phyloP scores from a whole-genome alignment of 1,140 invertebrate genomes.

The Bilobella aurantiaca region DNA sequence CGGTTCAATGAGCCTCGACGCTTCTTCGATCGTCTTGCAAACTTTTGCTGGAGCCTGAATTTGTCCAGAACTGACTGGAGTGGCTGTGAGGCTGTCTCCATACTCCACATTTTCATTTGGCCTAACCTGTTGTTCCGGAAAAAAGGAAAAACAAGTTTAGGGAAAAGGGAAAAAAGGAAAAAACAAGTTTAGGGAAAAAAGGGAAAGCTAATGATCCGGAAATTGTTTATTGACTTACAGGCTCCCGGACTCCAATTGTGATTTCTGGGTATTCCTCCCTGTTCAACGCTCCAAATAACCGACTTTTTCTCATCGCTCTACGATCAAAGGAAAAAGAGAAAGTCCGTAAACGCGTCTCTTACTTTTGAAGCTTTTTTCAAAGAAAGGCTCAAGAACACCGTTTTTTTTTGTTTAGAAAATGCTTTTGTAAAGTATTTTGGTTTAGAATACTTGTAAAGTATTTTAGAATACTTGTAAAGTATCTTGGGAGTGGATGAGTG shows the following conservation, averaged over 20 bases:
- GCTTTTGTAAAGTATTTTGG: neutral
- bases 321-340: neutral
- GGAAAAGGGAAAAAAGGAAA: too few species aligned
- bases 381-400: too few species aligned
- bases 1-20: constrained; percentile 36
- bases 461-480: constrained; percentile 47
- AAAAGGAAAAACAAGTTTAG: too few species aligned
- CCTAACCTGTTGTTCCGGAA: neutral
- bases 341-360: too few species aligned
- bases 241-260: constrained; percentile 48
- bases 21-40: constrained; percentile 41
- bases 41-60: constrained; percentile 59
- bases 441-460: neutral
- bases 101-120: constrained; percentile 7
- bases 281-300: constrained; percentile 48
- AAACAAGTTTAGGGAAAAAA: constrained; percentile 26
- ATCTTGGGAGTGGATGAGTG: constrained; percentile 11
- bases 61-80: constrained; percentile 58
- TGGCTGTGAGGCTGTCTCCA: constrained; percentile 45
- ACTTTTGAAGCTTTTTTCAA: too few species aligned
- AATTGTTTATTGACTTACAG: constrained; percentile 29
- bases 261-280: constrained; percentile 55
- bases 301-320: constrained; percentile 54
- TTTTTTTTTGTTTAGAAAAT: too few species aligned
- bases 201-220: neutral